A percentile compares a stretch with the other conserved stretches of the same genome.
phyloP scores from a whole-genome alignment of 2,113 vertebrate genomes.

The Halcyon malimbica region DNA sequence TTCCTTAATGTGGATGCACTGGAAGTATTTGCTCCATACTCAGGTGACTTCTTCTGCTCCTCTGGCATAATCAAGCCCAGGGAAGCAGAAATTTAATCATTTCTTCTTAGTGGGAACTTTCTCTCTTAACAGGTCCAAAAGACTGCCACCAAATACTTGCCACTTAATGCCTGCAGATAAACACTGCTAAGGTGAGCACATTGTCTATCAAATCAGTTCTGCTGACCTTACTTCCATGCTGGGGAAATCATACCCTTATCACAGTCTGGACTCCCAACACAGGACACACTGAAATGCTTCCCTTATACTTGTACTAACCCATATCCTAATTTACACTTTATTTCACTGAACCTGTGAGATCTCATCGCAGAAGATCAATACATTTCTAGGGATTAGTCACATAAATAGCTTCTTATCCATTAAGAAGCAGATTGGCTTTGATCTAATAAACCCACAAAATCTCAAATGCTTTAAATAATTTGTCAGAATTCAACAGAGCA shows the following conservation, averaged over 20 bases:
- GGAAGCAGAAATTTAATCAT: neutral
- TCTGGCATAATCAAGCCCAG: neutral
- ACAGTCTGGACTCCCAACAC: neutral
- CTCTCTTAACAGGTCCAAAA: neutral
- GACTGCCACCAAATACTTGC: neutral
- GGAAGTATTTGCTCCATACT: neutral
- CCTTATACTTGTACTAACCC: neutral
- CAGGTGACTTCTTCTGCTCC: neutral
- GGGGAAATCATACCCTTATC: neutral
- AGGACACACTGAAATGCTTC: neutral
- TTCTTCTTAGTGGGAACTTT: neutral
- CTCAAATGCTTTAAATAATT: neutral
- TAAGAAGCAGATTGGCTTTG: neutral
- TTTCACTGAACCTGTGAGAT: neutral
- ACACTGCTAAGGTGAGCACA: neutral
- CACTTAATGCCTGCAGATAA: neutral
- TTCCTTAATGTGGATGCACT: neutral
- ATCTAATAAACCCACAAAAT: neutral
- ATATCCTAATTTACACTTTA: neutral
- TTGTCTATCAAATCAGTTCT: neutral
- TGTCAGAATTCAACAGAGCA: neutral
- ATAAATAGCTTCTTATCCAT: neutral
- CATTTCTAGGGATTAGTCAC: neutral
- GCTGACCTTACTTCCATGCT: accelerated
- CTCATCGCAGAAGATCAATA: neutral